Base-by-base conservation (phyloP, 2,888 invertebrate genomes). In the Microdon myrmicae region DNA sequence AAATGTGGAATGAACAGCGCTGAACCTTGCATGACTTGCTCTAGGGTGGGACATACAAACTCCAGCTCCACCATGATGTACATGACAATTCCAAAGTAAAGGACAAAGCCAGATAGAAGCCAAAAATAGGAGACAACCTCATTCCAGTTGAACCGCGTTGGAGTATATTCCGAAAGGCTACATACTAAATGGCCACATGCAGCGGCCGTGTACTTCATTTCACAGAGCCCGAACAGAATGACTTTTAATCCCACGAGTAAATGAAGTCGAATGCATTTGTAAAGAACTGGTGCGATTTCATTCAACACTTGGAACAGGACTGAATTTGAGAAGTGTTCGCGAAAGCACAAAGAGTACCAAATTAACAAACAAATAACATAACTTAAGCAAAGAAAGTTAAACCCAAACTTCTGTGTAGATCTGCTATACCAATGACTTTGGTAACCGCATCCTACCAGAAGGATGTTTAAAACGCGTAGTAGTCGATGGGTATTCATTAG, bases 1-100 rank as follows among this genome's bases (percentile, higher is more conserved):
- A 73, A 66, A 20, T 77, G 79, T 0, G 77, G 77, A 23, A 78
- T 44, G 26, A 74, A 75, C 8, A 78, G 66, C 1, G 75, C 79
- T 7, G 61, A 5, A 3, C 60, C 70, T 3, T 74, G 67, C 71
- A 77, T 72, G 4, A 70, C 53, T 14, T 75, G 71, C 25, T 72
- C 69, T 3, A 73, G 38, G 1, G 76, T 72, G 4, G 77, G 77
- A 53, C 72, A 16, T 45, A 69, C 66, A 45, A 77, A 78, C 5
- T 75, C 51, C 69, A 78, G 69, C 51, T 77, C 72, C 10, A 71
- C 71, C 29, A 70, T 72, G 20, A 78, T 73, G 22, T 77, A 78
- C 3, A 71, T 16, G 2, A 41, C 70, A 34, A 76, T 71, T 12
- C 69, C 32, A 8, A 69, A 23, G 6, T 71, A 59, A 4, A 73